Evolutionary conservation across 1,140 invertebrate genomes (phyloP), one percentile per base, ranked within the genome.

Genomic region (Andrena cerasifolii): DNA sequence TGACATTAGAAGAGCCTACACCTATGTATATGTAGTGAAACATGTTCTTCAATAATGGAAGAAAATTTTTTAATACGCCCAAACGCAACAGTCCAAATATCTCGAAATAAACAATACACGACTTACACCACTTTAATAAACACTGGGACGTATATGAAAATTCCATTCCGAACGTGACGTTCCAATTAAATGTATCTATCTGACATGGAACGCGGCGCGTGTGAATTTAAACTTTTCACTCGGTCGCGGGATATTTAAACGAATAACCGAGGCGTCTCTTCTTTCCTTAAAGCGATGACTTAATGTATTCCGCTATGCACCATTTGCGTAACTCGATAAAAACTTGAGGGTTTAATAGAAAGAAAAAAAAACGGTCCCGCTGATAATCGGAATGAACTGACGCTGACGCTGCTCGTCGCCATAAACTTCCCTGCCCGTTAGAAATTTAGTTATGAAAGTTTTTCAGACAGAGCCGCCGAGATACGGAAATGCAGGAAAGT

Each of bases 371-470:
- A 56, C 28, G n/a, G 43, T 28, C 49, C 33, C 14, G 49, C 49
- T 28, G 66, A 54, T 68, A 68, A 68, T 68, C 49, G 49, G 18
- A 54, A 68, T n/a, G 51, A 68, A 54, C 51, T 28, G 51, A 56
- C 51, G 66, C 36, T 54, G 51, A 70, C 51, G 66, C 36, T 24
- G 49, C 65, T 68, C 49, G 49, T 68, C 65, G 49, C 33, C 33
- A 70, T 70, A 70, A 70, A 70, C 66, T 56, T 43, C 24, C 49
- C 12, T 8, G 49, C 49, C 49, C 33, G 49, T 36, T 70, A 43
- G 51, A 70, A 56, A 70, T 70, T 70, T 43, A 28, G 66, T 70
- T 70, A 70, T 24, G 51, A 56, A 70, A 70, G 33, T 70, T 70
- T 56, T 70, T 56, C 10, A 36, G 65, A 53, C 65, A 40, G n/a